Evolutionary conservation across 2,888 invertebrate genomes (phyloP), one percentile per base, ranked within the genome.

Genomic region (Limnephilus rhombicus): DNA sequence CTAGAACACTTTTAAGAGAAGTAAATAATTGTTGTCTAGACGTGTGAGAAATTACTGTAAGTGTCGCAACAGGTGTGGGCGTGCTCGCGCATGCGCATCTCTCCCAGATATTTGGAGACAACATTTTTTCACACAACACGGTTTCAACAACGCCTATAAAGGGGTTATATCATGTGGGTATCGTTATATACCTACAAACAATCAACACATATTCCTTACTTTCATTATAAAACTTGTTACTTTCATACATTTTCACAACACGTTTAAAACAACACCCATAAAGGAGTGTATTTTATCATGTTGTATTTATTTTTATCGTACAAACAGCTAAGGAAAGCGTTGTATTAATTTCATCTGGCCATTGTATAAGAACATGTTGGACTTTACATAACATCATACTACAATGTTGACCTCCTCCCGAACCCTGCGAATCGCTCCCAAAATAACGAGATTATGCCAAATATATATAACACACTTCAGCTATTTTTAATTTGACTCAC

Each of bases 11-110:
- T 68, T 83, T 83, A 34, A 24, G 83, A 41, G 37, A 15, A 41
- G 37, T 83, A 83, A 83, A 83, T 83, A 83, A 83, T 34, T 41
- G 37, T 83, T 83, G 83, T 83, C 83, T 41, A 29, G 86, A 86
- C 45, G 86, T 86, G 86, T 86, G 86, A 86, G 86, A 86, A 86
- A 86, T 45, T 86, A 86, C 86, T 29, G 41, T 45, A 86, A 86
- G 86, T 45, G 29, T 29, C n/a, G 87, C 87, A 87, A 87, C 87
- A 87, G 87, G 87, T 87, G 68, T 87, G 87, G 87, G 87, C 87
- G 87, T 53, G 68, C 68, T 68, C 15, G 53, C 53, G 53, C 87
- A 45, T 41, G 45, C 45, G 45, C 86, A 11, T 24, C 29, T 24
- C 86, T 24, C 13, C 29, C 86, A 29, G 45, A 29, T 45, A 24